phyloP scores from a whole-genome alignment of 2,113 vertebrate species.

The Oxyruncus cristatus region DNA sequence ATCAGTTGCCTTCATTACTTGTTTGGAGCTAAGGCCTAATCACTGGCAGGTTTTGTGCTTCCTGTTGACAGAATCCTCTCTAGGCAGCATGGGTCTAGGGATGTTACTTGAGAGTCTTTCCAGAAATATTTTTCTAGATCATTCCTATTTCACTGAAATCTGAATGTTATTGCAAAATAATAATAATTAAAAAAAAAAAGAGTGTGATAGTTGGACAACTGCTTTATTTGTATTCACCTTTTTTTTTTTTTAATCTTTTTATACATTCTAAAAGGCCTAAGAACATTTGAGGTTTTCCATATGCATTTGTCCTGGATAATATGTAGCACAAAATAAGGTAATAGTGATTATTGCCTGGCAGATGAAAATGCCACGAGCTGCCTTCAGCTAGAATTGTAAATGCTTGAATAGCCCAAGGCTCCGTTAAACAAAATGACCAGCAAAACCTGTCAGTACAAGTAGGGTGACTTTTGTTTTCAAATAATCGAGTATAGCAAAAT shows the following conservation, averaged over 20 bases:
- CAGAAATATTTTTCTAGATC: background rate
- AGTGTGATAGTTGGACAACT: background rate
- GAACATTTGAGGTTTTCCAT: background rate
- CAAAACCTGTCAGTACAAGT: background rate
- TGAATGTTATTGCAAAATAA: background rate
- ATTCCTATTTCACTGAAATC: background rate
- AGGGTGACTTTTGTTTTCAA: background rate
- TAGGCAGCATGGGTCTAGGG: background rate
- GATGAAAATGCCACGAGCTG: slow-evolving; percentile 19
- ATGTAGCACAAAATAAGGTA: background rate
- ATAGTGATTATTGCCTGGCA: background rate
- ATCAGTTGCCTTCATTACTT: background rate
- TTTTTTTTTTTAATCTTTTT: background rate
- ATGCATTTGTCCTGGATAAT: background rate
- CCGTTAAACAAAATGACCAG: slow-evolving; percentile 28
- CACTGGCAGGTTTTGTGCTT: background rate
- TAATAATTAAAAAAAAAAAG: background rate
- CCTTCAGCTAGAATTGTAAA: slow-evolving; percentile 38
- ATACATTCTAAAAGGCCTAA: background rate
- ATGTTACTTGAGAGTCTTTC: background rate
- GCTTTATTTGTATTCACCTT: background rate
- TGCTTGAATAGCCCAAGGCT: background rate
- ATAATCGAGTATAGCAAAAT: background rate
- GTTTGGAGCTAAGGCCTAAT: background rate
- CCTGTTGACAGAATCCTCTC: background rate